These are phyloP conservation scores for Kradibia gibbosae DNA, from an alignment of 1,140 invertebrate genomes.

Conservation along the genomic window DNA sequence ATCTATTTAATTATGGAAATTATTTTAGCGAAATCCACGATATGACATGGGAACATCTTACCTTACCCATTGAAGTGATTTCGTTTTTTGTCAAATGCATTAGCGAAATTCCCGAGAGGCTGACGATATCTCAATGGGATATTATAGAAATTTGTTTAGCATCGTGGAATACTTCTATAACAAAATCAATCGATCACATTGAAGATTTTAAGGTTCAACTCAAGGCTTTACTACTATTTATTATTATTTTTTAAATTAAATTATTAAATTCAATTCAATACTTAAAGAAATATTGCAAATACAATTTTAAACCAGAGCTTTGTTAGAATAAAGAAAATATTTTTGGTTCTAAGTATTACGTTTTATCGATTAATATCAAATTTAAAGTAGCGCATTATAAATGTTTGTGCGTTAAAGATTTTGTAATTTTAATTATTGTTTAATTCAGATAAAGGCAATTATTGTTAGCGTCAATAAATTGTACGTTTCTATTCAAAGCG, in stretches of 20 bases:
- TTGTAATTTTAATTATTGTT: background rate
- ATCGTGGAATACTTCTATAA: constrained; percentile 75
- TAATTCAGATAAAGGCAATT: constrained; percentile 69
- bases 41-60: constrained; percentile 63
- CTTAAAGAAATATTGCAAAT: no score
- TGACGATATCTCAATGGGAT: constrained; percentile 77
- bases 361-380: no score
- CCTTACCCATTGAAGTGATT: constrained; percentile 66
- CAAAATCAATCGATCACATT: constrained; percentile 67
- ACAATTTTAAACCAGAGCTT: no score
- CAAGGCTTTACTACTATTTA: no score
- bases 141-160: constrained; percentile 77
- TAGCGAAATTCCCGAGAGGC: constrained; percentile 62
- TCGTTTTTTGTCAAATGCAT: constrained; percentile 64
- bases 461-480: constrained; percentile 72
- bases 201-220: constrained; percentile 67
- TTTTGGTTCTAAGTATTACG: no score
- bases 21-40: constrained; percentile 63
- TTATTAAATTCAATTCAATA: no score
- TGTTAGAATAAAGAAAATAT: no score
- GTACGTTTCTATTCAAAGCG: constrained; percentile 68
- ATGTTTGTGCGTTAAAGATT: no score
- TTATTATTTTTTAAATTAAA: no score
- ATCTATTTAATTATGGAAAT: background rate
- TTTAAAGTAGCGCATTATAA: no score